Conservation (phyloP, 2,113 vertebrate genomes). For the Syngnathus typhle region DNA sequence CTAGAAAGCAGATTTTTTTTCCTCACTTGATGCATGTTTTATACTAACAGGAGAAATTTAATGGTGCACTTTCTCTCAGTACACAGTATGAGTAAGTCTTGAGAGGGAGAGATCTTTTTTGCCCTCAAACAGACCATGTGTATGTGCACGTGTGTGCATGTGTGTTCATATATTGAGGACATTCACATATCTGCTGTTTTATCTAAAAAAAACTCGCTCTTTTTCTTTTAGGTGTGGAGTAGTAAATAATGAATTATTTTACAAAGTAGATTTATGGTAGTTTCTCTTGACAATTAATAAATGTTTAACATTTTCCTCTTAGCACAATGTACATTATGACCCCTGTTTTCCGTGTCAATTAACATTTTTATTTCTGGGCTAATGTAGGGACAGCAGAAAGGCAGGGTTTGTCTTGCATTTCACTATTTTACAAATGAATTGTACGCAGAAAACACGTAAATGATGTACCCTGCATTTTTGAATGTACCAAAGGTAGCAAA, state of each 20-base stretch:
- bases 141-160: background rate
- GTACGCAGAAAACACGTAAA: no score
- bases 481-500: no score
- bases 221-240: background rate
- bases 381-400: no score
- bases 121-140: background rate
- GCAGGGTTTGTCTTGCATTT: no score
- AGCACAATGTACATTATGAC: background rate
- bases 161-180: background rate
- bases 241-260: background rate
- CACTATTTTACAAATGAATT: no score
- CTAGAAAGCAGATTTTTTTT: slow-evolving; percentile 16
- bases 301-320: background rate
- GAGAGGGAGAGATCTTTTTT: background rate
- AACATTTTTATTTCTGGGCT: no score
- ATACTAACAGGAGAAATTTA: background rate
- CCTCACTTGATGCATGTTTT: background rate
- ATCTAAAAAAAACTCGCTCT: background rate
- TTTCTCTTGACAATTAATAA: background rate
- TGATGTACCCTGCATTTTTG: no score
- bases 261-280: background rate
- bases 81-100: background rate
- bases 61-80: background rate
- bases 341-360: no score
- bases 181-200: background rate